Base-by-base conservation (phyloP, 2,797 vertebrate genomes). In the Muraenolepis orangiensis region DNA sequence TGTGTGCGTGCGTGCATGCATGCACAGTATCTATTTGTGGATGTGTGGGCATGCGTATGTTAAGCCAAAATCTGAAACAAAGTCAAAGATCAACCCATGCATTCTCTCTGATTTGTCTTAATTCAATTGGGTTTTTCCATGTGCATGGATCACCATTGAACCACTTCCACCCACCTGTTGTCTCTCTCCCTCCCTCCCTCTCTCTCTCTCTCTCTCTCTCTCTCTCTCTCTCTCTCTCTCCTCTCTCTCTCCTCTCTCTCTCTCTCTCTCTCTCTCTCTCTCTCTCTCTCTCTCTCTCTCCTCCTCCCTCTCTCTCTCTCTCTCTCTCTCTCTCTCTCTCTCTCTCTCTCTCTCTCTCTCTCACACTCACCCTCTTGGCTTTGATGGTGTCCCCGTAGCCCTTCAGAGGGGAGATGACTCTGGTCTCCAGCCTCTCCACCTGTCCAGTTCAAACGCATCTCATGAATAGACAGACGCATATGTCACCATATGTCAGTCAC, bases 351-450 rank as follows among this genome's bases (percentile, higher is more conserved):
- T n/a, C n/a, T n/a, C n/a, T n/a, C n/a, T n/a, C n/a, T n/a, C n/a
- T n/a, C 64, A 85, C 88, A 85, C 89, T 91, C 69, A 91, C 94
- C 75, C 30, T 73, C 18, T 89, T 93, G 68, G 83, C 92, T 83
- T 95, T 95, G 57, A 94, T 83, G 4, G 82, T 80, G 0, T 77
- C 78, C 28, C 93, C 86, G 0, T 94, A 94, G 0, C 87, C 71
- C 77, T 94, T 94, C 28, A 95, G 84, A 10, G 94, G 91, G 40
- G 78, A 74, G 1, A 94, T 0, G 0, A 95, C 94, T 85, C 91
- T 93, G 2, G 61, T 81, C 68, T 95, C 95, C 84, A 95, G 85
- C 80, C 94, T 90, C 77, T 95, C 93, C 0, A 93, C 88, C 95
- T 94, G 72, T 32, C 75, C 11, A 28, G 26, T 61, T 61, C 51